Evolutionary conservation across 2,888 invertebrate species (phyloP), one percentile per base, ranked within the genome.

Genomic region (Lithophane ornitopus): DNA sequence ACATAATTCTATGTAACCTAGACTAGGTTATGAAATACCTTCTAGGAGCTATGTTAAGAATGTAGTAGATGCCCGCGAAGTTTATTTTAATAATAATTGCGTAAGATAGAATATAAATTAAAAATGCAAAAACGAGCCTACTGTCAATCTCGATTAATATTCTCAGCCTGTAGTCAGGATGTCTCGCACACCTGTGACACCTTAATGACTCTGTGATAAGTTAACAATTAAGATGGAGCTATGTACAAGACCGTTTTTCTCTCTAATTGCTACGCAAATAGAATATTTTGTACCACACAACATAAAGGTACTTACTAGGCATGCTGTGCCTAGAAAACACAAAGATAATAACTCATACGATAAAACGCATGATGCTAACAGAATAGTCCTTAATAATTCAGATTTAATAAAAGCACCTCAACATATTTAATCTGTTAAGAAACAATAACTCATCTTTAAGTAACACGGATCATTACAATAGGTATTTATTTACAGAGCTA

Each of bases 151-250:
- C 70, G 75, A 79, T 84, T 84, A 82, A 85, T 84, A 84, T 85
- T 85, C 86, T 70, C 68, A 71, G 74, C 75, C 73, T 63, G 72
- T 59, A 70, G 83, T 84, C 82, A 82, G 84, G 85, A 84, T 85
- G 85, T 84, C 84, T 76, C 70, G 85, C 70, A 75, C 84, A 82
- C 74, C 79, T 79, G 83, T 79, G 84, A 84, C 84, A 84, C 83
- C 44, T 75, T 84, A 84, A 84, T 84, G 84, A 79, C 86, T 84
- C 65, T 65, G 63, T 79, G 84, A 82, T 82, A 76, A 78, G 79
- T 76, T 79, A 79, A 85, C 83, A 85, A 84, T 82, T 84, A 84
- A 73, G 65, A 82, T 74, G 74, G 56, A 82, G 68, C 74, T 66
- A 79, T 73, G 82, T 82, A 61, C 44, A 65, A 68, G 28, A 82